Evolutionary conservation across 1,140 invertebrate genomes (phyloP).

Genomic region (Drosophila lacteicornis): DNA sequence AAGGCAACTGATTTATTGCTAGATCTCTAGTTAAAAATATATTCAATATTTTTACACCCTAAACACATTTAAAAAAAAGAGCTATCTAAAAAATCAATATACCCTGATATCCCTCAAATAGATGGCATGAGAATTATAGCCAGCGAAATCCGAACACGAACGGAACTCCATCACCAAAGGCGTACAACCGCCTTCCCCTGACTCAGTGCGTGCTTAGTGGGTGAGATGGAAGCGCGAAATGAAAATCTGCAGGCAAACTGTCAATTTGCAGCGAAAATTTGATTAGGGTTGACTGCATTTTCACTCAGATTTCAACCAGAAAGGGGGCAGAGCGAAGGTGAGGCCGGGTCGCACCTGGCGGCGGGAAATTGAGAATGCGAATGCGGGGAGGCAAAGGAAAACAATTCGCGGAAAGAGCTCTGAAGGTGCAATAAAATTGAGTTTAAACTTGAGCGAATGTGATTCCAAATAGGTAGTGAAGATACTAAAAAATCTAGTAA

Average conservation of each 20-base stretch:
- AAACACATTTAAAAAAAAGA: not conserved
- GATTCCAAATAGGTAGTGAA: slow-evolving; percentile 1
- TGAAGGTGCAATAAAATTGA: slow-evolving; percentile 13
- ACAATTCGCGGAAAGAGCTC: slow-evolving; percentile 24
- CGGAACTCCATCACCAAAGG: slow-evolving; percentile 52
- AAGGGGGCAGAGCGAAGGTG: not conserved
- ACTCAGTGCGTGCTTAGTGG: slow-evolving; percentile 53
- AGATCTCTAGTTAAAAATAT: no score
- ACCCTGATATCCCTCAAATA: not conserved
- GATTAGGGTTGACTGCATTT: slow-evolving; percentile 64
- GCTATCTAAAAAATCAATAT: not conserved
- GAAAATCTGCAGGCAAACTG: slow-evolving; percentile 66
- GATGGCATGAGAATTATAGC: slow-evolving; percentile 12
- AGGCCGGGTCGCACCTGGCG: slow-evolving; percentile 12
- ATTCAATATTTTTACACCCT: not conserved
- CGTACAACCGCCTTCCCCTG: slow-evolving; percentile 23
- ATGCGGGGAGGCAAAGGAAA: slow-evolving; percentile 16
- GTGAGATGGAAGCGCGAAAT: slow-evolving; percentile 57
- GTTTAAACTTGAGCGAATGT: slow-evolving; percentile 2
- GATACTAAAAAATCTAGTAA: no score
- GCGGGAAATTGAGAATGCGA: slow-evolving; percentile 46
- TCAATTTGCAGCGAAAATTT: slow-evolving; percentile 67
- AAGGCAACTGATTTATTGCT: no score
- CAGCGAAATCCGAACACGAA: slow-evolving; percentile 26
- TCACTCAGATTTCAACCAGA: slow-evolving; percentile 19